Evolutionary conservation across 2,888 invertebrate genomes (phyloP).

Genomic region (Scaptomyza flava): DNA sequence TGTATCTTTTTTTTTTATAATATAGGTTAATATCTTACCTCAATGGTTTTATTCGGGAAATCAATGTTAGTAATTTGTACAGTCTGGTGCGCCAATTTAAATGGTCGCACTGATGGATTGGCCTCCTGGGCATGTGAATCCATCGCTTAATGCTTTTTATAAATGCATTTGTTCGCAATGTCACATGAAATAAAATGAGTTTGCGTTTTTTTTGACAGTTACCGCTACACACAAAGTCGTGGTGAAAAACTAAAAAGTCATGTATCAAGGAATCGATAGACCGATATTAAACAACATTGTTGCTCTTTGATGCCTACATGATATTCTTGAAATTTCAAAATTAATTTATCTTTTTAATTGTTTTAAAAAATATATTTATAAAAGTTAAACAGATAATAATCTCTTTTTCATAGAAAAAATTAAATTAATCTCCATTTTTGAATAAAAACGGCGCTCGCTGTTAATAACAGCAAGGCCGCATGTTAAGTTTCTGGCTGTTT

Average conservation of each 20-base stretch:
- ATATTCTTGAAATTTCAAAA: background rate
- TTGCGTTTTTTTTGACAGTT: conserved; percentile 27
- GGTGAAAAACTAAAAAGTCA: background rate
- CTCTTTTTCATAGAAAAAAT: background rate
- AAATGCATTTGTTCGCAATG: background rate
- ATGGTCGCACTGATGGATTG: conserved; percentile 87
- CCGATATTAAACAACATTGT: background rate
- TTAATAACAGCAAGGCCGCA: background rate
- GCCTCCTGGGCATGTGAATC: conserved; percentile 46
- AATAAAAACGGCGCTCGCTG: background rate
- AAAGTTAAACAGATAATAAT: background rate
- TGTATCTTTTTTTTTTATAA: background rate
- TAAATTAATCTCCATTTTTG: background rate
- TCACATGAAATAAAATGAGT: too few relatives aligned
- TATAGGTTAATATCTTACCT: conserved; percentile 88
- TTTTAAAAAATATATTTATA: background rate
- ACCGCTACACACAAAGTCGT: background rate
- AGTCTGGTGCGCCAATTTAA: conserved; percentile 97
- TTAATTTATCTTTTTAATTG: background rate
- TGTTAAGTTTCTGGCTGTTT: background rate
- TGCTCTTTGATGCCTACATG: background rate
- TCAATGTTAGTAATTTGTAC: conserved; percentile 97
- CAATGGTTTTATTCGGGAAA: conserved; percentile 95
- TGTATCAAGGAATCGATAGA: background rate
- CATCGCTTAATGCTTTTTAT: conserved; percentile 38